Evolutionary conservation across 2,888 invertebrate species (phyloP).

Genomic region (Tenthredo amoena): DNA sequence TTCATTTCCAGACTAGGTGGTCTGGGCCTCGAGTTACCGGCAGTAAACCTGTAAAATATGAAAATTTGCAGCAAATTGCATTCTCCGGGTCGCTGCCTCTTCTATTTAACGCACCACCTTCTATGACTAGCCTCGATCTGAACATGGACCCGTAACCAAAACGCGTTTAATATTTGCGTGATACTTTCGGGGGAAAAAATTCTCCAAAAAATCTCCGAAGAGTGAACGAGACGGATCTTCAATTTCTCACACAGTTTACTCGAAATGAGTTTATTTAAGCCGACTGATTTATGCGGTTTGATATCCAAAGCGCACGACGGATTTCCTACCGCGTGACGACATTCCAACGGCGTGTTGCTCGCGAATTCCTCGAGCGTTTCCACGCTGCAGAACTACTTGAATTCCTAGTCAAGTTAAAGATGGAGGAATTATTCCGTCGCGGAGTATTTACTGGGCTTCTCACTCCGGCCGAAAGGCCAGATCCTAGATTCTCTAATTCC

Average conservation of each 20-base stretch:
- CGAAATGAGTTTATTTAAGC: neutral
- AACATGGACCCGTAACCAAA: neutral
- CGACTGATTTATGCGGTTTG: constrained; percentile 13
- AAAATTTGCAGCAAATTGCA: constrained; percentile 48
- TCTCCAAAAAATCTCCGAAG: neutral
- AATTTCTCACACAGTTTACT: neutral
- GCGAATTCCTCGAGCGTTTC: constrained; percentile 13
- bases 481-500: neutral
- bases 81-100: constrained; percentile 30
- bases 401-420: constrained; percentile 26
- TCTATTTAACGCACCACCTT: constrained; percentile 8
- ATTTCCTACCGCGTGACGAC: constrained; percentile 29
- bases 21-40: constrained; percentile 29
- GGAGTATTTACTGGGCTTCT: neutral
- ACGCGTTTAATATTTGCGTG: neutral
- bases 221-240: neutral
- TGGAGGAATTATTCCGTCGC: constrained; percentile 17
- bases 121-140: constrained; percentile 13
- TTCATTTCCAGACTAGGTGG: constrained; percentile 40
- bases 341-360: constrained; percentile 27
- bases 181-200: neutral
- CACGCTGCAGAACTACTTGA: constrained; percentile 9
- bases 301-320: constrained; percentile 29
- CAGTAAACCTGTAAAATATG: constrained; percentile 46
- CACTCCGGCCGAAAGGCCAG: neutral